These are phyloP conservation scores for Acropternis orthonyx DNA, from an alignment of 2,797 vertebrate genomes.

Conservation along the genomic window DNA sequence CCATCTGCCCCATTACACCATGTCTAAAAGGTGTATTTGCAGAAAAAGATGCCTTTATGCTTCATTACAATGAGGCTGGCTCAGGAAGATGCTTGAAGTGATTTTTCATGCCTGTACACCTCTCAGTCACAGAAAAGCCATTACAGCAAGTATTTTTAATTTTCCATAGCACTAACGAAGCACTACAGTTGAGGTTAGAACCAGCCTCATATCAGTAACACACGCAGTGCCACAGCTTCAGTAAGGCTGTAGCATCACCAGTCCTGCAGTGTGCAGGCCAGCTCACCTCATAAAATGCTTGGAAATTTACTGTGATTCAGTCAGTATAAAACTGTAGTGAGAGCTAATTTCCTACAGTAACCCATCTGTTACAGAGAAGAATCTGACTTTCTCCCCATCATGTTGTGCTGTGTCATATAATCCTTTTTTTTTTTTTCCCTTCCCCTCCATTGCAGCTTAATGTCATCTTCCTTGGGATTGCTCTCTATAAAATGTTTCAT, in stretches of 20 bases:
- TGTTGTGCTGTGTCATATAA: conserved; percentile 32
- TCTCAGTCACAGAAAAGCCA: background rate
- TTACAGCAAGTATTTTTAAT: background rate
- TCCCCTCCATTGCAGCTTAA: conserved; percentile 85
- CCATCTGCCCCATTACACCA: background rate
- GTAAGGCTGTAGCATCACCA: background rate
- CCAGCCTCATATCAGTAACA: background rate
- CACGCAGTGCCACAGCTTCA: background rate
- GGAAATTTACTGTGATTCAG: background rate
- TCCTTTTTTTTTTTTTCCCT: background rate
- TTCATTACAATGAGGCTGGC: background rate
- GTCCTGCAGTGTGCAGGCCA: background rate
- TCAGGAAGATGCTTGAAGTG: background rate
- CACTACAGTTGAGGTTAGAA: background rate
- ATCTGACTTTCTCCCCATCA: background rate
- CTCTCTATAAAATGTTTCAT: conserved; percentile 99
- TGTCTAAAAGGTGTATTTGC: background rate
- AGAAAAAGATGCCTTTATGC: background rate
- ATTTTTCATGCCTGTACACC: fast-evolving
- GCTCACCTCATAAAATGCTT: conserved; percentile 6
- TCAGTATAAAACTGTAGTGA: background rate
- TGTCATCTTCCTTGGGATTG: conserved; percentile 97
- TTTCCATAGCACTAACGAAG: background rate
- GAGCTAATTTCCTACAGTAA: conserved; percentile 51
- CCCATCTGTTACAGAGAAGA: conserved; percentile 14